Conservation (phyloP, 2,888 invertebrate genomes). For the Eristalis intricaria region DNA sequence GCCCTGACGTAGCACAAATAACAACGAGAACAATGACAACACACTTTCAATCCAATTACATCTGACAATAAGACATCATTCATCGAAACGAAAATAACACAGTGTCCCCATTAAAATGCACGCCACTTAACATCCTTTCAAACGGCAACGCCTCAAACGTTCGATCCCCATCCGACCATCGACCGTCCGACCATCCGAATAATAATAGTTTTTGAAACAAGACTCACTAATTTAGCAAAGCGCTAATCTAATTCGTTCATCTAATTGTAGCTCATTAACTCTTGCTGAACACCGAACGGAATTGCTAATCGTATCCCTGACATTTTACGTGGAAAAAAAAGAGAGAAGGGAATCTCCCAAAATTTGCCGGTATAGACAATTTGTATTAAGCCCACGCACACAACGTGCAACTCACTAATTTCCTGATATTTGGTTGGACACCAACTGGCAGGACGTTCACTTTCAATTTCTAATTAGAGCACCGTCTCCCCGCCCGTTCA, state of each 20-base stretch:
- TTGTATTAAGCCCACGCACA: slow-evolving; percentile 45
- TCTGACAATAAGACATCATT: neutral
- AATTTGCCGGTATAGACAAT: slow-evolving; percentile 21
- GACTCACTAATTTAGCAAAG: slow-evolving; percentile 38
- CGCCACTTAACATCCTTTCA: neutral
- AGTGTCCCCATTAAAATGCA: neutral
- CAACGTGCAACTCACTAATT: slow-evolving; percentile 40
- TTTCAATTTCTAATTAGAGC: slow-evolving; percentile 63
- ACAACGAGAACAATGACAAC: neutral
- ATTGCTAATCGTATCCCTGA: slow-evolving; percentile 52
- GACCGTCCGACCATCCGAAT: neutral
- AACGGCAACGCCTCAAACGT: slow-evolving; percentile 5
- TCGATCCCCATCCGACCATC: neutral
- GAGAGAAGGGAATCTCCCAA: neutral
- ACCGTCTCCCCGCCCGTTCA: neutral
- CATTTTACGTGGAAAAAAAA: slow-evolving; percentile 31
- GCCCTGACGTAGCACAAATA: neutral
- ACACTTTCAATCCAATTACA: neutral
- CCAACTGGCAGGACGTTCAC: slow-evolving; percentile 29
- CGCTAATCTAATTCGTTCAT: slow-evolving; percentile 27
- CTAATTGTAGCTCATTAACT: slow-evolving; percentile 62
- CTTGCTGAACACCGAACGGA: slow-evolving; percentile 35
- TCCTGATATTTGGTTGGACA: slow-evolving; percentile 48
- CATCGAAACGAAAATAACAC: neutral
- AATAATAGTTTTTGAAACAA: slow-evolving; percentile 25